These are phyloP conservation scores for Cerastis leucographa DNA, from an alignment of 2,888 invertebrate species.

Conservation along the genomic window DNA sequence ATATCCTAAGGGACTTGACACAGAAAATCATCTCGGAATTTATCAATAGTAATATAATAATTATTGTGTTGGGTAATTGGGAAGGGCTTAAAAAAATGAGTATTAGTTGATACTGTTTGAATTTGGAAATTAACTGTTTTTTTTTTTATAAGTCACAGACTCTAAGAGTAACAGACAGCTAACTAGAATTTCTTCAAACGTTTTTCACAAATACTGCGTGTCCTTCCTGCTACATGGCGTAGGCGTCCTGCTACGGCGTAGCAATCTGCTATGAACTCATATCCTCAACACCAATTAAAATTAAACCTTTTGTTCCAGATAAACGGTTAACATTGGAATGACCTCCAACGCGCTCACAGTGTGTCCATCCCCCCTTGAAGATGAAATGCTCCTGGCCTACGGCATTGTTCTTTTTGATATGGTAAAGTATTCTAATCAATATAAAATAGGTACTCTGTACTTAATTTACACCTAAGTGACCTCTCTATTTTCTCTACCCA, in stretches of 20 bases:
- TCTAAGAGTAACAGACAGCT: neutral
- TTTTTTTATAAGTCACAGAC: no score
- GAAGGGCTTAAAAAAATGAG: neutral
- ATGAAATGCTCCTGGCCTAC: slow-evolving; percentile 86
- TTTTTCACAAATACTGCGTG: neutral
- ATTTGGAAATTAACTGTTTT: no score
- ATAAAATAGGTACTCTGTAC: slow-evolving; percentile 31
- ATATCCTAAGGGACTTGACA: neutral
- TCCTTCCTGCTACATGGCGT: neutral
- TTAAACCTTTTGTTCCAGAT: slow-evolving; percentile 74
- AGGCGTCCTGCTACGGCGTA: slow-evolving; percentile 3
- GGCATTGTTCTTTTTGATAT: slow-evolving; percentile 85
- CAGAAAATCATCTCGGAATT: neutral
- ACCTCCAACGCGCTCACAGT: slow-evolving; percentile 74
- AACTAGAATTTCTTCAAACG: neutral
- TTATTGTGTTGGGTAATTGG: neutral
- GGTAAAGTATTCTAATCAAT: slow-evolving; percentile 71
- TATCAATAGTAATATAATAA: neutral
- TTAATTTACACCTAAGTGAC: slow-evolving; percentile 47
- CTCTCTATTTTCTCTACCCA: slow-evolving; percentile 58
- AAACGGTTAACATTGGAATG: slow-evolving; percentile 83
- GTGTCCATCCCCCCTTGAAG: slow-evolving; percentile 74
- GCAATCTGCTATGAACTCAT: neutral
- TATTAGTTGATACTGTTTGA: neutral
- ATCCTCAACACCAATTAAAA: neutral